phyloP scores from a whole-genome alignment of 1,140 invertebrate species.

The Andricus grossulariae region DNA sequence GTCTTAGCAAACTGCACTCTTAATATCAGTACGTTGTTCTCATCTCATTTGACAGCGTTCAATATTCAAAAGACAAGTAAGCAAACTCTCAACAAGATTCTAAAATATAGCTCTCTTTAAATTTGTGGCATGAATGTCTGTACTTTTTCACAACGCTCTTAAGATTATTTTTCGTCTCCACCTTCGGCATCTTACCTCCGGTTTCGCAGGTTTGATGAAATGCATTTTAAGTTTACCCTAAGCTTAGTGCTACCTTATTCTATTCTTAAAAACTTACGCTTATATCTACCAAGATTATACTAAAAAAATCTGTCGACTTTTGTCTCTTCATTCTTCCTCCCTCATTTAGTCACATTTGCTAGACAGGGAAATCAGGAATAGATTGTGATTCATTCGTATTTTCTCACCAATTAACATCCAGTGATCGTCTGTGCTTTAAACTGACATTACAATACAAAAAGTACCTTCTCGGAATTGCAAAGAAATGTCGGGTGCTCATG shows the following conservation, averaged over 20 bases:
- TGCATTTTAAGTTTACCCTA: conserved; percentile 48
- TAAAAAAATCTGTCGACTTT: conserved; percentile 49
- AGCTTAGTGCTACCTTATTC: conserved; percentile 60
- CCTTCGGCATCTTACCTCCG: neutral
- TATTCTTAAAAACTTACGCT: conserved; percentile 50
- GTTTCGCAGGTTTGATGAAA: conserved; percentile 44
- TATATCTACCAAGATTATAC: conserved; percentile 42
- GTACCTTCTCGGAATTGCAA: neutral
- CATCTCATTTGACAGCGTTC: too few relatives aligned
- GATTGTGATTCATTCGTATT: neutral
- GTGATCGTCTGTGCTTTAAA: neutral
- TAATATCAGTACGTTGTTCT: too few relatives aligned
- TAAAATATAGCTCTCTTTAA: conserved; percentile 23
- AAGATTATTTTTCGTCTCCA: conserved; percentile 50
- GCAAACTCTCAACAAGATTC: neutral
- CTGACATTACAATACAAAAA: neutral
- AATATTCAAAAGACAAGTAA: neutral
- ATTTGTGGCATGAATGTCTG: conserved; percentile 18
- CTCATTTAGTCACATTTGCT: conserved; percentile 35
- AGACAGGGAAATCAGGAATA: conserved; percentile 6
- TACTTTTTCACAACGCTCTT: conserved; percentile 28
- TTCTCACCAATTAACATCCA: neutral
- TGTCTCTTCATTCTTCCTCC: conserved; percentile 28
- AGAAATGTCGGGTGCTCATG: neutral
- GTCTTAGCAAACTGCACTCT: too few relatives aligned